Evolutionary conservation across 1,140 invertebrate species (phyloP).

Genomic region (Drosophila bocqueti): DNA sequence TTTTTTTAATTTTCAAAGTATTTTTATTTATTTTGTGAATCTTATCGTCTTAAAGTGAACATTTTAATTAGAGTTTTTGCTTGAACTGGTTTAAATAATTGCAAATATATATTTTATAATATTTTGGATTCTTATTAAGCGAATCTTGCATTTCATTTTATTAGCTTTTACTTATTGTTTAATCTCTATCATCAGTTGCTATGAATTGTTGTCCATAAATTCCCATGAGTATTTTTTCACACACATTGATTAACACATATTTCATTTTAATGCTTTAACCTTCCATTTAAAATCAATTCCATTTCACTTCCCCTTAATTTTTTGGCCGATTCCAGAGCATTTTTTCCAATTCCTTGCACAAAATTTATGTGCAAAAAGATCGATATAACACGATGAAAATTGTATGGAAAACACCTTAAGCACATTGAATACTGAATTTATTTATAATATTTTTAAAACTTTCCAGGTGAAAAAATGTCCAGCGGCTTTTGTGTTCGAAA

Average conservation of each 20-base stretch:
- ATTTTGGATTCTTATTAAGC: neutral
- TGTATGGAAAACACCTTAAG: constrained; percentile 60
- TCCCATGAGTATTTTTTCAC: neutral
- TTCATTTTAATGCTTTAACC: constrained; percentile 3
- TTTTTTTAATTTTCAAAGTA: too few species aligned
- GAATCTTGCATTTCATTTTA: neutral
- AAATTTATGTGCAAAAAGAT: constrained; percentile 15
- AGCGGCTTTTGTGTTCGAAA: constrained; percentile 7
- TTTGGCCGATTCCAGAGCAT: neutral
- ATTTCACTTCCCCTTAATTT: constrained; percentile 1
- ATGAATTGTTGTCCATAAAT: neutral
- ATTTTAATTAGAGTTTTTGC: too few species aligned
- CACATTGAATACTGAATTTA: constrained; percentile 46
- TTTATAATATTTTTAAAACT: constrained; percentile 58
- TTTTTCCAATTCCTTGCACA: constrained; percentile 13
- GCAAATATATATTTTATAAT: neutral
- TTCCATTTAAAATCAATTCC: constrained; percentile 29
- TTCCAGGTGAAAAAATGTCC: constrained; percentile 43
- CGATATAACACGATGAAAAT: constrained; percentile 28
- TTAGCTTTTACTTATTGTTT: neutral
- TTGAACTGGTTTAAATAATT: neutral
- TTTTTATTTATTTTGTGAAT: too few species aligned
- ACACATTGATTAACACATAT: constrained; percentile 7
- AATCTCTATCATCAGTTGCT: neutral
- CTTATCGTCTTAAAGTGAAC: too few species aligned